phyloP scores from a whole-genome alignment of 2,888 invertebrate genomes.

The Spisula subtruncata region DNA sequence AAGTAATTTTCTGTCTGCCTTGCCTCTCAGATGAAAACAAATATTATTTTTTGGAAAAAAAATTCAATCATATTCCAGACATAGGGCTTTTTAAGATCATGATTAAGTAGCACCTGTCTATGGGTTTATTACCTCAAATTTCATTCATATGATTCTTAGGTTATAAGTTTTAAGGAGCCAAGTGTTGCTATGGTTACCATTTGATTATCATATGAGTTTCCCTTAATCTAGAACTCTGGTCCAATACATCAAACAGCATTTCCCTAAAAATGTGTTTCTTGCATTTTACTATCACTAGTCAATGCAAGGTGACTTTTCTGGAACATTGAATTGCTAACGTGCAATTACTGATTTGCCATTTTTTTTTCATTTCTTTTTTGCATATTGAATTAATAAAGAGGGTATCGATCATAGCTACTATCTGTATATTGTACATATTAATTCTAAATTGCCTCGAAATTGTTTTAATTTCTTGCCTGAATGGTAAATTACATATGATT shows the following conservation, averaged over 20 bases:
- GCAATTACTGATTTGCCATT: conserved; percentile 27
- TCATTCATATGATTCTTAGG: not conserved
- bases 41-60: not conserved
- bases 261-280: not conserved
- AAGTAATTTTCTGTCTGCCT: not conserved
- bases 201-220: not conserved
- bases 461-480: not conserved
- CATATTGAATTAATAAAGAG: conserved; percentile 29
- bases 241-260: conserved; percentile 11
- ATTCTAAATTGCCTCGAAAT: not conserved
- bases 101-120: not conserved
- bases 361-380: conserved; percentile 16
- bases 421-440: not conserved
- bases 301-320: conserved; percentile 14
- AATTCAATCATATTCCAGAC: not conserved
- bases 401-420: not conserved
- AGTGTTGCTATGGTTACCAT: not conserved
- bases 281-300: not conserved
- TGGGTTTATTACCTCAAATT: not conserved
- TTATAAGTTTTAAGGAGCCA: not conserved
- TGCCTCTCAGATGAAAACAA: not conserved
- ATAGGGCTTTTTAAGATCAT: not conserved
- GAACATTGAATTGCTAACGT: conserved; percentile 23
- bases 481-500: not conserved
- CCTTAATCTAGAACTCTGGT: conserved; percentile 22